phyloP scores from a whole-genome alignment of 2,113 vertebrate genomes.

The Pterophyllum scalare region DNA sequence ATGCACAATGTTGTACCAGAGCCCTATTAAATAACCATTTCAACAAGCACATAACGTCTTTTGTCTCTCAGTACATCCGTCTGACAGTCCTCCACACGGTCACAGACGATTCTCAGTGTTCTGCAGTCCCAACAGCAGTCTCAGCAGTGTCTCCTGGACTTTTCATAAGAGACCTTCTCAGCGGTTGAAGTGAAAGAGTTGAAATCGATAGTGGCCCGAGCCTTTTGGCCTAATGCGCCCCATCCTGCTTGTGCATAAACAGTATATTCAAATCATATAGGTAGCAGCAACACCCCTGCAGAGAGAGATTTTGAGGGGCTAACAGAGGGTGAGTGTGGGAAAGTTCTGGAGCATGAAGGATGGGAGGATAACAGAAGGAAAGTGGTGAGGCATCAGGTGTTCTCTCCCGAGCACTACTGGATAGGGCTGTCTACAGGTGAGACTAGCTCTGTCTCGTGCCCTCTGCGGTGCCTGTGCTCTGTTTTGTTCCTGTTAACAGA shows the following conservation, averaged over 20 bases:
- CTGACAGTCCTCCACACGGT: constrained; percentile 36
- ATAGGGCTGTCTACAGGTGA: constrained; percentile 80
- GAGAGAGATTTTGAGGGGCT: constrained; percentile 66
- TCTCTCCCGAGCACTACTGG: constrained; percentile 78
- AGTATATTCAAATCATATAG: constrained; percentile 83
- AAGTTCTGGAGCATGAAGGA: constrained; percentile 33
- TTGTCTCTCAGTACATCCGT: constrained; percentile 51
- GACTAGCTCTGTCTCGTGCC: constrained; percentile 84
- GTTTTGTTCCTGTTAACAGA: constrained; percentile 90
- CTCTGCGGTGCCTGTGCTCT: constrained; percentile 88
- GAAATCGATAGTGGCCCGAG: constrained; percentile 61
- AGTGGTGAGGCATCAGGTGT: constrained; percentile 32
- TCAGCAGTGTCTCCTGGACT: constrained; percentile 55
- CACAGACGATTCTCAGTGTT: constrained; percentile 38
- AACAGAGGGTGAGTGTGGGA: constrained; percentile 33
- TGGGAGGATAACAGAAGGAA: constrained; percentile 33
- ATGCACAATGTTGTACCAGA: constrained; percentile 72
- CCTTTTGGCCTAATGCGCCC: constrained; percentile 66
- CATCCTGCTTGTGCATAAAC: constrained; percentile 79
- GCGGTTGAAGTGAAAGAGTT: constrained; percentile 55
- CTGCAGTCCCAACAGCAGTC: constrained; percentile 58
- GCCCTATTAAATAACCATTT: constrained; percentile 77
- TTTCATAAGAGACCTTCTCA: constrained; percentile 53
- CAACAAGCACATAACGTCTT: constrained; percentile 66
- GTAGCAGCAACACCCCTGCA: constrained; percentile 92